phyloP scores from a whole-genome alignment of 2,797 vertebrate species.

The Lepidocolaptes lacrymiger region DNA sequence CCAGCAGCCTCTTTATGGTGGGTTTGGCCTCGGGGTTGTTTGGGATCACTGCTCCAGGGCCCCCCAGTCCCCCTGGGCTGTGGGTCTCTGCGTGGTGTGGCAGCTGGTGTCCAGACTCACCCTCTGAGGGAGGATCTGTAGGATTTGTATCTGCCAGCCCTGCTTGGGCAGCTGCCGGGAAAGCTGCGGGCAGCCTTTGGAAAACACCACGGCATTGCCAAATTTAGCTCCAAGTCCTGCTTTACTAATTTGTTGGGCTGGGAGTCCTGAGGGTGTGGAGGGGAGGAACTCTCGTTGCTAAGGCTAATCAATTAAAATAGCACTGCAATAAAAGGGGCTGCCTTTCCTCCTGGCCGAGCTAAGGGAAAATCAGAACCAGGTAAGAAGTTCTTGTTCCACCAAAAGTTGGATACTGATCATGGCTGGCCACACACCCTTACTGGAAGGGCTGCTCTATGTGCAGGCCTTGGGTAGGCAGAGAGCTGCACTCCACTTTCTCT shows the following conservation, averaged over 20 bases:
- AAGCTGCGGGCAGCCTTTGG: background rate
- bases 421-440: background rate
- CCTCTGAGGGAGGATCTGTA: background rate
- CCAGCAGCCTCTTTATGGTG: background rate
- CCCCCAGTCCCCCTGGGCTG: background rate
- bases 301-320: background rate
- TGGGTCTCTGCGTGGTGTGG: rapidly evolving
- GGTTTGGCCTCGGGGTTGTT: background rate
- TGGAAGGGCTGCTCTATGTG: background rate
- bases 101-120: background rate
- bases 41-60: background rate
- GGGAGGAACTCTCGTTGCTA: background rate
- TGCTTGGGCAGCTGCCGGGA: background rate
- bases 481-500: background rate
- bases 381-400: background rate
- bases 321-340: background rate
- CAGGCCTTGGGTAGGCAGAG: background rate
- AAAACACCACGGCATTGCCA: rapidly evolving
- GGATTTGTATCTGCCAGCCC: background rate
- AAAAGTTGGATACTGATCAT: rapidly evolving
- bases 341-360: background rate
- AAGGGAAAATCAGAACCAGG: background rate
- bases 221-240: background rate
- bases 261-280: background rate
- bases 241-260: background rate